These are phyloP conservation scores for Melinaea menophilus DNA, from an alignment of 2,888 invertebrate species.

Conservation along the genomic window DNA sequence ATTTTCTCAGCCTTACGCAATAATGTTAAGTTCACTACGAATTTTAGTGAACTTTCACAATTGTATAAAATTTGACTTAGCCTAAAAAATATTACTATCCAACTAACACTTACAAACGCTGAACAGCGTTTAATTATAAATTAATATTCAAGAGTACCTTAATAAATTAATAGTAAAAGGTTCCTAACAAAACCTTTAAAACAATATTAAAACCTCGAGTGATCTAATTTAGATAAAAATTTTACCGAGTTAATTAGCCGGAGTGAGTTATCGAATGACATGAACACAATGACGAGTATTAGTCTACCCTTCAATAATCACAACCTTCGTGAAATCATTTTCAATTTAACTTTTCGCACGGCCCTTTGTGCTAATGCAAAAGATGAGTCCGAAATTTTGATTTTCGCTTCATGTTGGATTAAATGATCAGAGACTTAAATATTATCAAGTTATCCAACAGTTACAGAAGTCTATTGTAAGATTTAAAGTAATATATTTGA, in stretches of 20 bases:
- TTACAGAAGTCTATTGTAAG: no score
- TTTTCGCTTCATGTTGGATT: neutral
- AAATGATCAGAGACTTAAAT: conserved; percentile 7
- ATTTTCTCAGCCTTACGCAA: no score
- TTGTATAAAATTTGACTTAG: no score
- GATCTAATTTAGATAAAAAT: conserved; percentile 23
- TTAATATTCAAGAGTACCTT: neutral
- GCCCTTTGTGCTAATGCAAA: conserved; percentile 21
- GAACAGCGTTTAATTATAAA: no score
- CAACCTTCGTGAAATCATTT: conserved; percentile 25
- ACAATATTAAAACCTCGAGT: conserved; percentile 4
- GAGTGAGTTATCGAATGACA: conserved; percentile 21
- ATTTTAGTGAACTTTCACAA: no score
- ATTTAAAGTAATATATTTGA: no score
- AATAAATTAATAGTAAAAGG: conserved; percentile 17
- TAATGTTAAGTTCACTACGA: no score
- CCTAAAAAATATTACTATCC: no score
- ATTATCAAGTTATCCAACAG: neutral
- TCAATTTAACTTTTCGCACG: conserved; percentile 32
- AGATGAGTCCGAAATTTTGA: conserved; percentile 5
- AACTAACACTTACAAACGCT: no score
- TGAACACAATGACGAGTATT: conserved; percentile 26
- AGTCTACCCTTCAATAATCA: conserved; percentile 15
- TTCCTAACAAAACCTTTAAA: neutral
- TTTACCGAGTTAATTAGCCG: conserved; percentile 25